These are phyloP conservation scores for Protodeltote pygarga DNA, from an alignment of 2,888 invertebrate genomes.

Conservation along the genomic window DNA sequence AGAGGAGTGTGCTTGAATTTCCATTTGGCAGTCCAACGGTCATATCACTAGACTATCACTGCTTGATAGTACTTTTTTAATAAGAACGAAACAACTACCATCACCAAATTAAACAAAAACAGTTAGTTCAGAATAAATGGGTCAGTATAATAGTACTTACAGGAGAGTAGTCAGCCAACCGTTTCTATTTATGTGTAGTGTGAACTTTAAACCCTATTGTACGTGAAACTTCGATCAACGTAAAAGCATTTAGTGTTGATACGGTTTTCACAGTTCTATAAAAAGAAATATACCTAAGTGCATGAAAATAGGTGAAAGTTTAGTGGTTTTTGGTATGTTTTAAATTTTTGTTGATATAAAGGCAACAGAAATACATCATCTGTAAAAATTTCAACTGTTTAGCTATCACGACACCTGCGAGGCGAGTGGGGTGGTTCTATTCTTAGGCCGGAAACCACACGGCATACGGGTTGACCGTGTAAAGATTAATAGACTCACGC, in stretches of 20 bases:
- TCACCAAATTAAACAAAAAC: background rate
- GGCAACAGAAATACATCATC: background rate
- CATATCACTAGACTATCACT: no score
- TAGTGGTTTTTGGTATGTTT: background rate
- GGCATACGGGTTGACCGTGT: no score
- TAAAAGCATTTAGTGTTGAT: slow-evolving; percentile 10
- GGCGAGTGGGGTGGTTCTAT: no score
- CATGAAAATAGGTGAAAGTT: background rate
- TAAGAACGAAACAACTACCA: no score
- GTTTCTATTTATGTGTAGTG: background rate
- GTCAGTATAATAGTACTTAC: background rate
- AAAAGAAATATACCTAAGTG: slow-evolving; percentile 2
- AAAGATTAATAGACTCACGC: no score
- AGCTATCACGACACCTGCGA: no score
- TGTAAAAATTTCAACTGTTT: no score
- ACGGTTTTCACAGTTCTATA: background rate
- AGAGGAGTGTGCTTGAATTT: no score
- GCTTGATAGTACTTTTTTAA: no score
- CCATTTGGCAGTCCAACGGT: no score
- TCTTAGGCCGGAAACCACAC: no score
- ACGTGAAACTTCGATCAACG: slow-evolving; percentile 9
- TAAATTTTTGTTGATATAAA: background rate
- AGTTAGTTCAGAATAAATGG: no score
- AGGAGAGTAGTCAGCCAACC: background rate
- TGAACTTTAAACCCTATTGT: slow-evolving; percentile 9